These are phyloP conservation scores for Perognathus longimembris DNA, from an alignment of 2,113 vertebrate genomes.

Conservation along the genomic window DNA sequence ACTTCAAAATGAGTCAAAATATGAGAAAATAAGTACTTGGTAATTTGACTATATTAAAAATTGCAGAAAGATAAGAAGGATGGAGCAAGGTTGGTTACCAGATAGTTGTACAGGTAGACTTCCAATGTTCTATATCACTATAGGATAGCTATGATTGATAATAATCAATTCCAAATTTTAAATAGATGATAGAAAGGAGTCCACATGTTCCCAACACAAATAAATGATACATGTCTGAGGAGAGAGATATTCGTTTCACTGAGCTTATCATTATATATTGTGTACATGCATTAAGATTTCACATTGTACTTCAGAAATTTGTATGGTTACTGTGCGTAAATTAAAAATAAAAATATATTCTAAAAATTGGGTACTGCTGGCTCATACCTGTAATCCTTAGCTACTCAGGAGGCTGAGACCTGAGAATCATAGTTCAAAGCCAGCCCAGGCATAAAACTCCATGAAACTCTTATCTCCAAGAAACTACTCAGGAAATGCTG, in stretches of 20 bases:
- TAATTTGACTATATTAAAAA: slow-evolving; percentile 25
- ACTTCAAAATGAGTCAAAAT: slow-evolving; percentile 9
- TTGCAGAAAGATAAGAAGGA: background rate
- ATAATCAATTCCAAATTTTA: background rate
- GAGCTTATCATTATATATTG: background rate
- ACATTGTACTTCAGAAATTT: background rate
- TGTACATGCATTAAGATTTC: background rate
- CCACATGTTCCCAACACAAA: background rate
- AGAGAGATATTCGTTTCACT: background rate
- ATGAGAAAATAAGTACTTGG: slow-evolving; percentile 33
- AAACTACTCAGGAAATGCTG: too few species aligned
- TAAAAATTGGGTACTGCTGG: background rate
- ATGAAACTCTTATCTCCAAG: too few species aligned
- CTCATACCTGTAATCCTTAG: too few species aligned
- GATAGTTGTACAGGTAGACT: background rate
- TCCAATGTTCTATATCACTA: background rate
- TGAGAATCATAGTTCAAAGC: too few species aligned
- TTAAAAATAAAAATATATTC: background rate
- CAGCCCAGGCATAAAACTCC: too few species aligned
- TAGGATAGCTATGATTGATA: background rate
- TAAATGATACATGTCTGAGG: background rate
- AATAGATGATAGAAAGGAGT: background rate
- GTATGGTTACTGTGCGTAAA: background rate
- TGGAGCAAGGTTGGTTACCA: background rate
- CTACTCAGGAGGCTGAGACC: too few species aligned